Evolutionary conservation across 2,113 vertebrate genomes (phyloP).

Genomic region (Picathartes gymnocephalus): DNA sequence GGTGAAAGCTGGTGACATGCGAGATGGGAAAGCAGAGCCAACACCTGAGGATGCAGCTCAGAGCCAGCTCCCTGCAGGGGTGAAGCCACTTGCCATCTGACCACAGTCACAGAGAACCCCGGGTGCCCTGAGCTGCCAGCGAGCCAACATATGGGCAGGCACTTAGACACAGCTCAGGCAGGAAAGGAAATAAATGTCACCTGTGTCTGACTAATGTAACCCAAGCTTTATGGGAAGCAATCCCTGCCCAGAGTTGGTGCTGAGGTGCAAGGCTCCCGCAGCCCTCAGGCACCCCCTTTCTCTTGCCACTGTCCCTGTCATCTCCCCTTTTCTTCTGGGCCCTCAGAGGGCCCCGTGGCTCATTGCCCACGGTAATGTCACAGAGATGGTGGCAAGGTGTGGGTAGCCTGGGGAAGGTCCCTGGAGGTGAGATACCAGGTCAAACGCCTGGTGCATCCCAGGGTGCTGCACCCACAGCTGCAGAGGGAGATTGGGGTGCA

Average conservation of each 20-base stretch:
- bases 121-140: neutral
- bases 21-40: neutral
- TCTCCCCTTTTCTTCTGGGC: neutral
- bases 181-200: neutral
- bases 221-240: neutral
- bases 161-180: neutral
- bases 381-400: neutral
- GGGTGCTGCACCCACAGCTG: neutral
- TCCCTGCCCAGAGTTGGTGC: neutral
- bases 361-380: neutral
- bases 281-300: neutral
- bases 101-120: fast-evolving
- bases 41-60: neutral
- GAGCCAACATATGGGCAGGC: neutral
- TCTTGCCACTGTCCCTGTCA: neutral
- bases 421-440: neutral
- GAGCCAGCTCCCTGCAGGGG: neutral
- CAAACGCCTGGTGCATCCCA: neutral
- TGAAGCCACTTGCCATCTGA: neutral
- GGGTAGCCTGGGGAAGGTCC: neutral
- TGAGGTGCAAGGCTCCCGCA: neutral
- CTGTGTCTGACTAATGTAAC: neutral
- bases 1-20: neutral
- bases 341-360: neutral
- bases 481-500: neutral